Conservation (phyloP, 2,888 invertebrate genomes). For the Tetramorium bicarinatum region DNA sequence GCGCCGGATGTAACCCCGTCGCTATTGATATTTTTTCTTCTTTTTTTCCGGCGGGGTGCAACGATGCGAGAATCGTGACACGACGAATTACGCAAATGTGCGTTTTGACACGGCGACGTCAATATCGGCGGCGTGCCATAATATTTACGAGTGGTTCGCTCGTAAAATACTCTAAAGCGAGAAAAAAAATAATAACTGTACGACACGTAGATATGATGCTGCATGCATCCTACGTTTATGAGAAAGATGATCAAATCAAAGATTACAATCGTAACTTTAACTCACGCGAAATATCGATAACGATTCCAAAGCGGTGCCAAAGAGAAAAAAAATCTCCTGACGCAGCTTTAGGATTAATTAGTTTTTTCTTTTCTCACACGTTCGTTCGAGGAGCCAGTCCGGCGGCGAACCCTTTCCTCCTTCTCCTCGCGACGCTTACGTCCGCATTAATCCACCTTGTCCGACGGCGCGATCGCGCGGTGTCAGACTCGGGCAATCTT, state of each 20-base stretch:
- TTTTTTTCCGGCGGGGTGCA: slow-evolving; percentile 37
- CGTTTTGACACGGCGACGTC: slow-evolving; percentile 48
- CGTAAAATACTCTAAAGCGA: slow-evolving; percentile 15
- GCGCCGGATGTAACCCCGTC: slow-evolving; percentile 38
- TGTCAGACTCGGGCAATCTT: slow-evolving; percentile 75
- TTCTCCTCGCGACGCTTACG: slow-evolving; percentile 20
- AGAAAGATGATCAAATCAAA: background rate
- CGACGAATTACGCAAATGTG: slow-evolving; percentile 55
- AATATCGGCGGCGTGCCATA: slow-evolving; percentile 35
- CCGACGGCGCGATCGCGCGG: slow-evolving; percentile 28
- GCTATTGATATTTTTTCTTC: slow-evolving; percentile 14
- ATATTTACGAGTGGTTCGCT: slow-evolving; percentile 33
- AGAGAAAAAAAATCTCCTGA: slow-evolving; percentile 9
- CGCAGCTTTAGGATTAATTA: slow-evolving; percentile 26
- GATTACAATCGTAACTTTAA: background rate
- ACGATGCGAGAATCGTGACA: slow-evolving; percentile 51
- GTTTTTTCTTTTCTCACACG: background rate
- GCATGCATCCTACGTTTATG: background rate
- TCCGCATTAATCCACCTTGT: slow-evolving; percentile 49
- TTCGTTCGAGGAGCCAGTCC: background rate
- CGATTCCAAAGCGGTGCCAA: background rate
- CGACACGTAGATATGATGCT: background rate
- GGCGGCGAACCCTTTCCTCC: background rate
- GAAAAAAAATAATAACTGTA: slow-evolving; percentile 3
- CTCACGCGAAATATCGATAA: background rate